phyloP scores from a whole-genome alignment of 1,140 invertebrate species.

The Ruditapes philippinarum region DNA sequence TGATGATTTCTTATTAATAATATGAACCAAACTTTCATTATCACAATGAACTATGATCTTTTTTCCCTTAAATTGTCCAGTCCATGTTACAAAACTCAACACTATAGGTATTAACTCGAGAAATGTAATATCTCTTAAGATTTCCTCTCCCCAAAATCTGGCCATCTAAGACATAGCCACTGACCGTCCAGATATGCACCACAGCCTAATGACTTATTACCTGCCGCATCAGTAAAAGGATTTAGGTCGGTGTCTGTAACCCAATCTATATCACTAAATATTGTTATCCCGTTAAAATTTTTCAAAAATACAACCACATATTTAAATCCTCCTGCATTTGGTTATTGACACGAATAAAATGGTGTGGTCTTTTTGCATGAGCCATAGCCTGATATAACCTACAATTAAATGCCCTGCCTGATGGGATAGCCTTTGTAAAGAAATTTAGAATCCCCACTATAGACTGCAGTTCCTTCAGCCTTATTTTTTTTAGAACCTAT shows the following conservation, averaged over 20 bases:
- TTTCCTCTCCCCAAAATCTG: not conserved
- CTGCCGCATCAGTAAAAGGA: not conserved
- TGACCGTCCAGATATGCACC: constrained; percentile 36
- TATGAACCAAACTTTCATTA: not conserved
- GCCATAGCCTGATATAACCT: not conserved
- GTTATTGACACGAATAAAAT: not conserved
- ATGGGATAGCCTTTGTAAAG: not conserved
- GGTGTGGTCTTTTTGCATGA: not conserved
- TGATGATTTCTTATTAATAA: not conserved
- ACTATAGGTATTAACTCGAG: not conserved
- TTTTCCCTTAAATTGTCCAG: not conserved
- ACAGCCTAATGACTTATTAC: not conserved
- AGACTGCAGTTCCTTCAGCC: not conserved
- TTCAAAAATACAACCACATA: not conserved
- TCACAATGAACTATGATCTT: not conserved
- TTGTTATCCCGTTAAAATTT: not conserved
- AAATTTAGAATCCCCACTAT: not conserved
- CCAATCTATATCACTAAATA: not conserved
- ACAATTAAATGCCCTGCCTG: not conserved
- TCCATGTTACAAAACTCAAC: not conserved
- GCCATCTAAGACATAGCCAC: not conserved
- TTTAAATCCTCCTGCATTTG: not conserved
- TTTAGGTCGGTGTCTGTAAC: not conserved
- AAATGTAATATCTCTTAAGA: not conserved
- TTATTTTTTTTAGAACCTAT: not conserved